phyloP scores from a whole-genome alignment of 2,888 invertebrate species.

The Tiliacea aurago region DNA sequence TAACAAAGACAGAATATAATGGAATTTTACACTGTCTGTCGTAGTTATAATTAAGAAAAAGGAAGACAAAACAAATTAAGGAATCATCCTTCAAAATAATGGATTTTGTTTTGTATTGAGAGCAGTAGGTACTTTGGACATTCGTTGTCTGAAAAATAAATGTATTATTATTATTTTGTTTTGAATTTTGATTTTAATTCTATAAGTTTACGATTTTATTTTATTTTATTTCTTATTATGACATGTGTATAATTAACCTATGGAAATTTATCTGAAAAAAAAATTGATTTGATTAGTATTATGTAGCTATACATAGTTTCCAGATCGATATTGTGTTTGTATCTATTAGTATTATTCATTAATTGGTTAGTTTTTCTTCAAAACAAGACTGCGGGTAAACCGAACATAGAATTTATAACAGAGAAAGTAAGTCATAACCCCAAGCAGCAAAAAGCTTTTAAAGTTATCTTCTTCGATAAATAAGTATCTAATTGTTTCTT shows the following conservation, averaged over 20 bases:
- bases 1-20: background rate
- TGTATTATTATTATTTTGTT: background rate
- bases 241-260: too few species aligned
- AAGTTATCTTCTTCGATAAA: background rate
- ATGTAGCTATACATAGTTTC: background rate
- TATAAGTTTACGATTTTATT: too few species aligned
- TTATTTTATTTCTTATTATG: too few species aligned
- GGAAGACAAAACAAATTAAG: conserved; percentile 24
- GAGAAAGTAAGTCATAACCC: background rate
- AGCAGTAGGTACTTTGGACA: background rate
- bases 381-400: background rate
- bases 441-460: background rate
- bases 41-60: conserved; percentile 3
- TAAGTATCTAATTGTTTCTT: background rate
- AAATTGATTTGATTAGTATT: too few species aligned
- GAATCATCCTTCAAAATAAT: conserved; percentile 20
- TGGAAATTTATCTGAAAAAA: too few species aligned
- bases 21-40: conserved; percentile 5
- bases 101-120: conserved; percentile 20
- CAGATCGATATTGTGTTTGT: background rate
- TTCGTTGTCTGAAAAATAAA: background rate
- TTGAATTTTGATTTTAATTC: too few species aligned
- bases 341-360: background rate
- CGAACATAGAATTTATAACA: background rate
- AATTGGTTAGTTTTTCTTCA: background rate